These are phyloP conservation scores for Antechinus stuartii DNA, from an alignment of 2,113 vertebrate species.

Conservation along the genomic window DNA sequence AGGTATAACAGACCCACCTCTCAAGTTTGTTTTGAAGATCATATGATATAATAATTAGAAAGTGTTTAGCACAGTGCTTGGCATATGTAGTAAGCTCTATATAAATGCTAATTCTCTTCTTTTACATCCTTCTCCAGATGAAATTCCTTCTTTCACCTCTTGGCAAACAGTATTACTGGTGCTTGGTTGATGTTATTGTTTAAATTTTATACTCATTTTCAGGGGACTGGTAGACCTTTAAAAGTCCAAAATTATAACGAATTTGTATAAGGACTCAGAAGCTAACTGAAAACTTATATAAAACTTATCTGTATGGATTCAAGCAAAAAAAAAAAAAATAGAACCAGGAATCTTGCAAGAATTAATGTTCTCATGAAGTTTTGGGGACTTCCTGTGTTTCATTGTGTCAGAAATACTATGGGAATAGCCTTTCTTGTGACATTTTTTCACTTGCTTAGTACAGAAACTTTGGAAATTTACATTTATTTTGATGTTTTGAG, in stretches of 20 bases:
- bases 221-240: constrained; percentile 60
- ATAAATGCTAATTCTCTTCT: neutral
- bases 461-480: constrained; percentile 59
- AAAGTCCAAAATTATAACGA: constrained; percentile 71
- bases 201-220: constrained; percentile 3
- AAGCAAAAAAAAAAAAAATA: constrained; percentile 53
- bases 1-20: neutral
- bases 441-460: constrained; percentile 64
- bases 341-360: constrained; percentile 60
- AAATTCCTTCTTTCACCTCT: constrained; percentile 62
- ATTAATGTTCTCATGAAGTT: constrained; percentile 77
- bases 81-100: neutral
- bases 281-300: constrained; percentile 60
- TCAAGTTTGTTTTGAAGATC: neutral
- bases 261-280: constrained; percentile 73
- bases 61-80: neutral
- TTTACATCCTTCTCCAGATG: neutral
- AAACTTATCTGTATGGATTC: constrained; percentile 73
- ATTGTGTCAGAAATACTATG: constrained; percentile 76
- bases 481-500: constrained; percentile 51
- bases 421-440: constrained; percentile 64
- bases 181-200: constrained; percentile 5
- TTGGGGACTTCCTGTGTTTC: constrained; percentile 78
- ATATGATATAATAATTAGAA: neutral
- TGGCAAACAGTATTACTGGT: constrained; percentile 58